Base-by-base conservation (phyloP, 2,797 vertebrate species). In the Buphagus erythrorhynchus region DNA sequence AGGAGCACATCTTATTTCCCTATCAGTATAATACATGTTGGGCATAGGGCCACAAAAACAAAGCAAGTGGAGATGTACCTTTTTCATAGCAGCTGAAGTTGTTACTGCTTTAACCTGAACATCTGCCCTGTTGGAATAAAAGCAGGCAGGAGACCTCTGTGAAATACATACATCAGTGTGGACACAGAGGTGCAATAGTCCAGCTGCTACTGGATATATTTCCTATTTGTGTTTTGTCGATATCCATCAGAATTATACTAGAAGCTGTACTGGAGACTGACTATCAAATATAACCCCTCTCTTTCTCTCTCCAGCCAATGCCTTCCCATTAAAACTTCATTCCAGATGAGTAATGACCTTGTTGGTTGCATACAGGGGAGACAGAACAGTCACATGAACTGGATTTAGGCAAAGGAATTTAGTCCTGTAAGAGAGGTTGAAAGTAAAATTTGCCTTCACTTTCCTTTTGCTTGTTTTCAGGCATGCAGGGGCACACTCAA, bases 331-430 rank as follows among this genome's bases (percentile, higher is more conserved):
- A 79, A 65, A 75, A 33, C 66, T 85, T 73, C 54, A 73, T 87
- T 79, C 84, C 75, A 91, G 22, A 49, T 46, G 40, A 76, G 40
- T 69, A 76, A 26, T 76, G 74, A 76, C 57, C 48, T 55, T 71
- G 22, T 36, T 85, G 68, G 48, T 78, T n/a, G 2, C 71, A 45
- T 51, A 38, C 19, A 36, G 40, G 31, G n/a, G 29, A 52, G 21
- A 49, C 40, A 18, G 69, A 77, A 31, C 35, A 72, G 83, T 92
- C 95, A 88, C 63, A 82, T 84, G 80, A 86, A 72, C 43, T 89
- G 87, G 91, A 94, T 87, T 87, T 87, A 89, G 59, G 35, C 11
- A 9, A 66, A 95, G 82, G 85, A 90, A 91, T 95, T 90, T 55
- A 75, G 61, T 72, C 68, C 35, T 91, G n/a, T 43, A 40, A 61